Evolutionary conservation across 2,888 invertebrate genomes (phyloP), one percentile per base, ranked within the genome.

Genomic region (Andrena trimmerana): DNA sequence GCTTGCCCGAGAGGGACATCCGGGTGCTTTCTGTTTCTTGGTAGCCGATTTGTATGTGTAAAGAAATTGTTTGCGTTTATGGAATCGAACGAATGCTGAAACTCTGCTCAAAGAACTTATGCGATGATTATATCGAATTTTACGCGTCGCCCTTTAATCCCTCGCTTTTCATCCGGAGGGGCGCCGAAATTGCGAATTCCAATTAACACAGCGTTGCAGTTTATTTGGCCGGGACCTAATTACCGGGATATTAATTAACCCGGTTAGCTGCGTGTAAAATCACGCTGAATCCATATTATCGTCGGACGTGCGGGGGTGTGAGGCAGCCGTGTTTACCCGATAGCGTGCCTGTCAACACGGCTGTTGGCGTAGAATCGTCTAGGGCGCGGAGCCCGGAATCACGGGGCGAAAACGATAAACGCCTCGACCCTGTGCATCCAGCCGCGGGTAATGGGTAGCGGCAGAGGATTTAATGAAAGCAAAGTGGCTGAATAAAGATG

Each of bases 401-500:
- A 50, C 59, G 16, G 27, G 8, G 13, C 13, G 42, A 33, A 50
- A 52, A 33, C 74, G 57, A 78, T 78, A 68, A 78, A 78, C 54
- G 48, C 27, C n/a, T 0, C 33, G 1, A 13, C 16, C 0, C 6
- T 13, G 63, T 27, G 59, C 24, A 20, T 10, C 20, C 54, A 6
- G 20, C 7, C 1, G 20, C 7, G 5, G 63, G 8, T 68, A 63
- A 62, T 42, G 24, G 31, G 31, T 42, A 0, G 7, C 10, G 10
- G 57, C 27, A 10, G n/a, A 7, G 27, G 29, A 69, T 79, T 79
- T 74, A 69, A 69, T 63, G 57, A 75, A 68, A 69, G 63, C 63
- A 69, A 79, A 75, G 63, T 69, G 74, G 68, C n/a, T 48, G 36
- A 54, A 78, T 63, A 78, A 78, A 57, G 78, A 75, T 59, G 42